Evolutionary conservation across 1,140 invertebrate species (phyloP).

Genomic region (Trichonephila clavipes): DNA sequence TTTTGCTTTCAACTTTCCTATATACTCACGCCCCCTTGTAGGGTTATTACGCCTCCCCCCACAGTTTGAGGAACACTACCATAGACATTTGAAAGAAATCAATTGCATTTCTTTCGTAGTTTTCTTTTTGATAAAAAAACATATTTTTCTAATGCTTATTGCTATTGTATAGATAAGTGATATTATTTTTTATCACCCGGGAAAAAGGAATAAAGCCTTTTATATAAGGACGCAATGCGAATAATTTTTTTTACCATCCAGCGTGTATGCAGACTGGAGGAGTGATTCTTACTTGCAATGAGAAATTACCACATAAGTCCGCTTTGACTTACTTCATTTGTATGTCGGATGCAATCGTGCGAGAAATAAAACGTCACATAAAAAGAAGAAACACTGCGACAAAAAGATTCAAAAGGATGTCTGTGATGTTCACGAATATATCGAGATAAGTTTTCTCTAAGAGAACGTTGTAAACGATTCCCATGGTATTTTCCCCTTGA

Average conservation of each 20-base stretch:
- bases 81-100: too few species aligned
- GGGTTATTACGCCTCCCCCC: too few species aligned
- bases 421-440: conserved; percentile 31
- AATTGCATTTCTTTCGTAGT: too few species aligned
- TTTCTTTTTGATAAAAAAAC: too few species aligned
- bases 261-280: not conserved
- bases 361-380: conserved; percentile 36
- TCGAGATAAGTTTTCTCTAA: not conserved
- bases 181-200: too few species aligned
- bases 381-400: not conserved
- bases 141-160: too few species aligned
- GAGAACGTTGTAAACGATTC: conserved; percentile 39
- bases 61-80: too few species aligned
- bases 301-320: not conserved
- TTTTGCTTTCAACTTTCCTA: too few species aligned
- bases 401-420: conserved; percentile 46
- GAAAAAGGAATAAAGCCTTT: not conserved
- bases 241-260: not conserved
- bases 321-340: conserved; percentile 4
- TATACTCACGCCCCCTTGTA: too few species aligned
- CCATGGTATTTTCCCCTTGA: conserved; percentile 25
- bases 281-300: not conserved
- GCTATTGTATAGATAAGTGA: too few species aligned
- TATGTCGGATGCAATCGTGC: not conserved
- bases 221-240: not conserved